Percentiles rank a stretch among this genome's conserved stretches.
These are phyloP conservation scores for Lithosia quadra DNA, from an alignment of 2,888 invertebrate species.

Conservation along the genomic window DNA sequence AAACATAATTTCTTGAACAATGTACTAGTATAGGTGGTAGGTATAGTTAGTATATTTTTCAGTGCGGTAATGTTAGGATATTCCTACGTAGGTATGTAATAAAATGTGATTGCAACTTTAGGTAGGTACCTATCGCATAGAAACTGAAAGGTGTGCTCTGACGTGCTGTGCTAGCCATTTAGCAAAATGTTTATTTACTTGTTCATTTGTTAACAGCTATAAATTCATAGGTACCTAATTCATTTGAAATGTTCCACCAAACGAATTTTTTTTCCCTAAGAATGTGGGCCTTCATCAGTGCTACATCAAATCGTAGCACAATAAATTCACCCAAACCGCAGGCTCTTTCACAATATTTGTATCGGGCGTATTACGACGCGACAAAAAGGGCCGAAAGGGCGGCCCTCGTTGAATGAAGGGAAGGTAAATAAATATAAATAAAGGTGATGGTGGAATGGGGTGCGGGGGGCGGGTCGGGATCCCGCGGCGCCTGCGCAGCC, in stretches of 20 bases:
- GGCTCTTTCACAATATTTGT: conserved; percentile 86
- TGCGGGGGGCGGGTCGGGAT: conserved; percentile 60
- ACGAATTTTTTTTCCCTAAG: conserved; percentile 42
- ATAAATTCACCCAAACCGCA: conserved; percentile 85
- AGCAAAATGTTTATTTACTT: background rate
- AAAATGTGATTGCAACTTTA: conserved; percentile 14
- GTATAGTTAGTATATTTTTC: conserved; percentile 28
- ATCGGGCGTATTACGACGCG: conserved; percentile 79
- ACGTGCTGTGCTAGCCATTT: background rate
- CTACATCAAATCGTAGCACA: conserved; percentile 80
- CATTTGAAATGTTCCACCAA: conserved; percentile 14
- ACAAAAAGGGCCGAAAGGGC: conserved; percentile 86
- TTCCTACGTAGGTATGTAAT: conserved; percentile 4
- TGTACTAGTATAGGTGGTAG: background rate
- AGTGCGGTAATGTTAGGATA: conserved; percentile 8
- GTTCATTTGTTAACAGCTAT: conserved; percentile 1
- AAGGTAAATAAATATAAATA: conserved; percentile 87
- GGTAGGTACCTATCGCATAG: background rate
- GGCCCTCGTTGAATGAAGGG: conserved; percentile 86
- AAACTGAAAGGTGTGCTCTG: background rate
- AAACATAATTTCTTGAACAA: conserved; percentile 31
- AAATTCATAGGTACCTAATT: background rate
- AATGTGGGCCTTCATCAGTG: conserved; percentile 69
- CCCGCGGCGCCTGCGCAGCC: conserved; percentile 70
- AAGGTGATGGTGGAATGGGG: conserved; percentile 75